phyloP scores from a whole-genome alignment of 1,140 invertebrate species.

The Melitaea cinxia region DNA sequence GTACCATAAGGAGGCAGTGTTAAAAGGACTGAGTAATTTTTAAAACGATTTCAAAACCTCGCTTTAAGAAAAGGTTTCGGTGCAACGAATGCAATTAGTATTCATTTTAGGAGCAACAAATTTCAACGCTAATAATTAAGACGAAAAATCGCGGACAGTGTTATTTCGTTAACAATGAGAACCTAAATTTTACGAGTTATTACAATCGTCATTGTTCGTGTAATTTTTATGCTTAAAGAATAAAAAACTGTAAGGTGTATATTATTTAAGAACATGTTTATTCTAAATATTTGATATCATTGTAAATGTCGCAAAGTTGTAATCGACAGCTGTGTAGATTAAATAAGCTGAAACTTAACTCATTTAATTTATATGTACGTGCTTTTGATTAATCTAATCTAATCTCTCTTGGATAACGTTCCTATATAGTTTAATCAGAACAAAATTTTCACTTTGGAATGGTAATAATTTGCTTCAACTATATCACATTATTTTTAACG shows the following conservation, averaged over 20 bases:
- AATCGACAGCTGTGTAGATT: slow-evolving; percentile 33
- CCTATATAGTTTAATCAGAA: slow-evolving; percentile 42
- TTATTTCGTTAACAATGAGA: background rate
- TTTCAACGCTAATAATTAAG: slow-evolving; percentile 1
- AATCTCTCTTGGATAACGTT: slow-evolving; percentile 50
- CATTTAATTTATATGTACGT: slow-evolving; percentile 41
- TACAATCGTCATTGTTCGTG: too few relatives aligned
- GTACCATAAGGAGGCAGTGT: slow-evolving; percentile 41
- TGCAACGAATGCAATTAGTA: slow-evolving; percentile 20
- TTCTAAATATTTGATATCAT: background rate
- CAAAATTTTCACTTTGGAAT: background rate
- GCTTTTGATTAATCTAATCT: slow-evolving; percentile 44
- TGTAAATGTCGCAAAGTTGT: background rate
- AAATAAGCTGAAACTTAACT: slow-evolving; percentile 42
- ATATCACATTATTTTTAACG: too few relatives aligned
- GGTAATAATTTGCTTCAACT: too few relatives aligned
- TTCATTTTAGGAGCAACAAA: background rate
- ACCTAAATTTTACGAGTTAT: too few relatives aligned
- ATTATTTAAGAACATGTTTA: background rate
- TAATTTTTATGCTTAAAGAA: background rate
- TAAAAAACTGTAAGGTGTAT: background rate
- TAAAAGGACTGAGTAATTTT: slow-evolving; percentile 41
- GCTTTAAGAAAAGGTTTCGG: slow-evolving; percentile 17
- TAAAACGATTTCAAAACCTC: slow-evolving; percentile 39
- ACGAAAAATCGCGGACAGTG: background rate